Conservation (phyloP, 2,888 invertebrate genomes). For the Drosophila villosipedis region DNA sequence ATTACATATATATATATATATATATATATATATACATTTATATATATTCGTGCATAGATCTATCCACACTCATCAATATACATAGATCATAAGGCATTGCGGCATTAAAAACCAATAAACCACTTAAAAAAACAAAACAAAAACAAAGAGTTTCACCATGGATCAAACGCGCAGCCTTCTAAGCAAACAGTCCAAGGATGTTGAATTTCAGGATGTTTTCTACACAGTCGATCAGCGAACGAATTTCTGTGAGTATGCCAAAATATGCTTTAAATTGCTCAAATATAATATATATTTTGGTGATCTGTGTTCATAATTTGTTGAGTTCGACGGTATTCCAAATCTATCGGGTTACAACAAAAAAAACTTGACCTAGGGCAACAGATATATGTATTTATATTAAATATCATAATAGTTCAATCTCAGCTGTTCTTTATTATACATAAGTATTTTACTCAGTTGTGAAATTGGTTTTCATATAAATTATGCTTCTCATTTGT, state of each 20-base stretch:
- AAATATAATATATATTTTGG: background rate
- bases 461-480: background rate
- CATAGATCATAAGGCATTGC: conserved; percentile 10
- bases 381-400: background rate
- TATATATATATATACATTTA: background rate
- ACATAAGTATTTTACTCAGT: background rate
- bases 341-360: background rate
- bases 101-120: conserved; percentile 40
- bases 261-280: conserved; percentile 4
- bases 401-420: background rate
- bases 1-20: background rate
- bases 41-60: conserved; percentile 1
- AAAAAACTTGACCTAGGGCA: background rate
- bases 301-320: background rate
- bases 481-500: background rate
- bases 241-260: conserved; percentile 80
- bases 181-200: conserved; percentile 81
- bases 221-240: conserved; percentile 82
- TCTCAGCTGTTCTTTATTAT: background rate
- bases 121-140: background rate
- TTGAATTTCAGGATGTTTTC: conserved; percentile 85
- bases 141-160: conserved; percentile 29
- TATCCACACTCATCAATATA: conserved; percentile 9
- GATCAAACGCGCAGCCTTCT: conserved; percentile 63
- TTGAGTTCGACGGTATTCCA: background rate